Evolutionary conservation across 2,113 vertebrate genomes (phyloP).

Genomic region (Takifugu flavidus): DNA sequence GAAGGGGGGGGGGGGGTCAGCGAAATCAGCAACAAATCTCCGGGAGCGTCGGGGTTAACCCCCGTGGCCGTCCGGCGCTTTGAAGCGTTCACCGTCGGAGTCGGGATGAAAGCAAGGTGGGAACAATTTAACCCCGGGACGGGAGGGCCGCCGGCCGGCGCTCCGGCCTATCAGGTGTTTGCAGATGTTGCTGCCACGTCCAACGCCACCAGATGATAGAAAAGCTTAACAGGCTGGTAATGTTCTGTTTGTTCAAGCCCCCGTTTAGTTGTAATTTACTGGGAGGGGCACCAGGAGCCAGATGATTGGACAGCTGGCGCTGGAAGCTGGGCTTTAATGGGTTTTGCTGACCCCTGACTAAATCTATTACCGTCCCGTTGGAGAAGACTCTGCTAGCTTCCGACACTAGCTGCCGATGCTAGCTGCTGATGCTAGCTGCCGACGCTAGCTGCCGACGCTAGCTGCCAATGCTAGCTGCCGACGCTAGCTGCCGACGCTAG

Average conservation of each 20-base stretch:
- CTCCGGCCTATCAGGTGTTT: constrained; percentile 93
- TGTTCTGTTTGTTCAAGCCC: constrained; percentile 91
- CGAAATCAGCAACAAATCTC: constrained; percentile 78
- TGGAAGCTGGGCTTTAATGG: constrained; percentile 49
- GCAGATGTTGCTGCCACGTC: constrained; percentile 80
- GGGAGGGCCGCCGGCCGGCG: constrained; percentile 72
- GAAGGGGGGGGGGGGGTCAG: constrained; percentile 80
- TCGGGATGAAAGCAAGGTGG: constrained; percentile 93
- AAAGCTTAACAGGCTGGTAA: constrained; percentile 84
- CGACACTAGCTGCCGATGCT: too few species aligned
- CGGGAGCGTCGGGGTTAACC: constrained; percentile 85
- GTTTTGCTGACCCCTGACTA: constrained; percentile 21
- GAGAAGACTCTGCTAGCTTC: too few species aligned
- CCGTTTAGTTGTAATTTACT: constrained; percentile 87
- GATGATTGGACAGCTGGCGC: constrained; percentile 77
- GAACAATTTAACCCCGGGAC: constrained; percentile 96
- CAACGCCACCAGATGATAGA: constrained; percentile 77
- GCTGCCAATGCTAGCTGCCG: too few species aligned
- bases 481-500: too few species aligned
- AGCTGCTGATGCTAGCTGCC: too few species aligned
- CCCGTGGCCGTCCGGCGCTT: constrained; percentile 80
- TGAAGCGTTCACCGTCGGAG: constrained; percentile 94
- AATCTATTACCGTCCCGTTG: neutral
- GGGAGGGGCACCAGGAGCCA: constrained; percentile 77
- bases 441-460: too few species aligned